These are phyloP conservation scores for Artibeus lituratus DNA, from an alignment of 2,797 vertebrate genomes.

Conservation along the genomic window DNA sequence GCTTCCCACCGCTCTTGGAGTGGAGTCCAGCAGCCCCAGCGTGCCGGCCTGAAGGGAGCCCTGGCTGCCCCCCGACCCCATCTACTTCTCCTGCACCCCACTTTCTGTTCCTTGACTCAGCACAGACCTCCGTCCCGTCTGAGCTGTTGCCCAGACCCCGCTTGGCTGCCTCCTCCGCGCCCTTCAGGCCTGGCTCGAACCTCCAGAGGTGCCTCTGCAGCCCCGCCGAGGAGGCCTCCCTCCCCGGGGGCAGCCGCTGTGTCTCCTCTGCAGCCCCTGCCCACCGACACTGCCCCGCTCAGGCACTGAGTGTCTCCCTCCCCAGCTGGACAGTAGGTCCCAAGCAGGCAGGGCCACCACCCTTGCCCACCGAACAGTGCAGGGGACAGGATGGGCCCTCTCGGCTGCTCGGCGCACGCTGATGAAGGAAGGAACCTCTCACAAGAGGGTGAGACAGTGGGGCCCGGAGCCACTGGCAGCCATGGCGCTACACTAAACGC, in stretches of 20 bases:
- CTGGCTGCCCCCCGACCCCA: neutral
- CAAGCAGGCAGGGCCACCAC: neutral
- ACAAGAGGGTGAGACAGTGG: neutral
- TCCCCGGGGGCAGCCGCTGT: rapidly evolving
- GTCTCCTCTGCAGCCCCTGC: neutral
- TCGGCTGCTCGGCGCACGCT: neutral
- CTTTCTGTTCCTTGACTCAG: neutral
- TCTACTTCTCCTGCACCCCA: no score
- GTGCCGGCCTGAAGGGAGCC: rapidly evolving
- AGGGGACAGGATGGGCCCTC: neutral
- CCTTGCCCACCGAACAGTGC: rapidly evolving
- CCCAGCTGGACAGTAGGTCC: neutral
- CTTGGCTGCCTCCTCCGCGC: neutral
- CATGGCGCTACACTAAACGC: neutral
- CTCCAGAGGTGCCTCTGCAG: neutral
- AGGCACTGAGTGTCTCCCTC: neutral
- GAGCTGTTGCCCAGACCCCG: neutral
- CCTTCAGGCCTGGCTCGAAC: neutral
- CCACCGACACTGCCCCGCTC: neutral
- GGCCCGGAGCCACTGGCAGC: no score
- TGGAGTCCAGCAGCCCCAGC: neutral
- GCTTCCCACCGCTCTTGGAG: neutral
- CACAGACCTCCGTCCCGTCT: neutral
- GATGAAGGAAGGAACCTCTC: no score
- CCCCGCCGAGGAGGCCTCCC: neutral